phyloP scores from a whole-genome alignment of 2,888 invertebrate genomes.

The Fabriciana adippe region DNA sequence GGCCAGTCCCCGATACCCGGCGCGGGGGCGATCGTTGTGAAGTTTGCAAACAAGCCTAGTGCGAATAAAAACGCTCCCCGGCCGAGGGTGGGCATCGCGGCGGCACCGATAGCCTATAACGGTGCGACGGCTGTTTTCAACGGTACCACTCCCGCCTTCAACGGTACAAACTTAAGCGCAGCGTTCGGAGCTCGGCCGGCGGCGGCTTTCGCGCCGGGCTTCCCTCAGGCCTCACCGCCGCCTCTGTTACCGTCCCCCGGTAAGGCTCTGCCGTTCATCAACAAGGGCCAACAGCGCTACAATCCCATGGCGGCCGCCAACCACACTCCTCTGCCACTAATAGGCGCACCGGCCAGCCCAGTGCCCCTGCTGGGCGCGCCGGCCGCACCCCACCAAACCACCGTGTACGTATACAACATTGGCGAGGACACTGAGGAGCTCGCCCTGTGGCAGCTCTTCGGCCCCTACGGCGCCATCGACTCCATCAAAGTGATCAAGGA shows the following conservation, averaged over 20 bases:
- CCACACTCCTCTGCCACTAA: slow-evolving; percentile 71
- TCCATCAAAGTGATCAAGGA: slow-evolving; percentile 81
- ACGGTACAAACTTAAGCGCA: slow-evolving; percentile 66
- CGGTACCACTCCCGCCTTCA: slow-evolving; percentile 65
- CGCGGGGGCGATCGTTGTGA: slow-evolving; percentile 73
- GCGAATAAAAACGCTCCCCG: slow-evolving; percentile 70
- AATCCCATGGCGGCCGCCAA: slow-evolving; percentile 77
- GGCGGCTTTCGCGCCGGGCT: slow-evolving; percentile 67
- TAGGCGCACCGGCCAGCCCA: slow-evolving; percentile 74
- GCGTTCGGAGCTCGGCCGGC: slow-evolving; percentile 70
- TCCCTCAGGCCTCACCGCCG: slow-evolving; percentile 74
- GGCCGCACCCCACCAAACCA: slow-evolving; percentile 73
- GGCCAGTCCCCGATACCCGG: slow-evolving; percentile 72
- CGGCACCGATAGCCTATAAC: slow-evolving; percentile 63
- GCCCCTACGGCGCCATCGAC: slow-evolving; percentile 79
- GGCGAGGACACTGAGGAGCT: slow-evolving; percentile 80
- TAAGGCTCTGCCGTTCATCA: slow-evolving; percentile 78
- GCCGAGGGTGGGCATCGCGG: slow-evolving; percentile 62
- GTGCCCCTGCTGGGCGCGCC: slow-evolving; percentile 66
- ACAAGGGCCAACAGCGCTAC: slow-evolving; percentile 78
- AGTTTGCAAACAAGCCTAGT: slow-evolving; percentile 78
- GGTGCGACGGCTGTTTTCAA: slow-evolving; percentile 71
- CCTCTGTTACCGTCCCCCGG: slow-evolving; percentile 77
- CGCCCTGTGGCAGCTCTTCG: slow-evolving; percentile 79
- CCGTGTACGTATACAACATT: slow-evolving; percentile 80